A percentile compares a stretch with the other conserved stretches of the same genome.
Evolutionary conservation across 2,888 invertebrate genomes (phyloP).

Genomic region (Dascillus cervinus): DNA sequence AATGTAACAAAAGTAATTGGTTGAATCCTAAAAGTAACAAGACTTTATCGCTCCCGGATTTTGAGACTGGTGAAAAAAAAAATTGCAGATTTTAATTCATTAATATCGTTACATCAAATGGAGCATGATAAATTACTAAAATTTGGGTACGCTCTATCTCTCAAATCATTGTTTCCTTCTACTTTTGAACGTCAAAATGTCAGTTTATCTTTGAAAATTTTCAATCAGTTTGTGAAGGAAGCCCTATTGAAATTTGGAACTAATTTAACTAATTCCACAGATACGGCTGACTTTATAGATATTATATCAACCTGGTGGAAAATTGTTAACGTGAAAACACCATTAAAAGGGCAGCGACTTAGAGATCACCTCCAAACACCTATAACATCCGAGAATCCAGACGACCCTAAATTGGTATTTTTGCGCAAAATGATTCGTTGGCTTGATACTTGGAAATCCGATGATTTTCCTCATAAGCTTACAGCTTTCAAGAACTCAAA

Average conservation of each 20-base stretch:
- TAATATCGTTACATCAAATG: too few relatives aligned
- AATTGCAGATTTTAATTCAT: too few relatives aligned
- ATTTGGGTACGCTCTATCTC: too few relatives aligned
- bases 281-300: constrained; percentile 1
- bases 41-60: too few relatives aligned
- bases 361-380: constrained; percentile 1
- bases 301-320: constrained; percentile 1
- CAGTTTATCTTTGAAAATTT: too few relatives aligned
- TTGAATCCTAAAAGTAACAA: background rate
- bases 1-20: background rate
- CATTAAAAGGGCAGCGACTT: constrained; percentile 1
- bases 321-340: constrained; percentile 2
- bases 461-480: background rate
- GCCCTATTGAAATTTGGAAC: too few relatives aligned
- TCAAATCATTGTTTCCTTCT: too few relatives aligned
- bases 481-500: constrained; percentile 2
- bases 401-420: background rate
- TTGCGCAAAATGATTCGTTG: background rate
- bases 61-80: too few relatives aligned
- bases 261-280: background rate
- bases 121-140: too few relatives aligned
- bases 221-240: too few relatives aligned
- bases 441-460: background rate
- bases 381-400: background rate
- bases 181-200: too few relatives aligned